A percentile compares a stretch with the other conserved stretches of the same genome.
phyloP scores from a whole-genome alignment of 1,140 invertebrate species.

The Phymastichus coffea region DNA sequence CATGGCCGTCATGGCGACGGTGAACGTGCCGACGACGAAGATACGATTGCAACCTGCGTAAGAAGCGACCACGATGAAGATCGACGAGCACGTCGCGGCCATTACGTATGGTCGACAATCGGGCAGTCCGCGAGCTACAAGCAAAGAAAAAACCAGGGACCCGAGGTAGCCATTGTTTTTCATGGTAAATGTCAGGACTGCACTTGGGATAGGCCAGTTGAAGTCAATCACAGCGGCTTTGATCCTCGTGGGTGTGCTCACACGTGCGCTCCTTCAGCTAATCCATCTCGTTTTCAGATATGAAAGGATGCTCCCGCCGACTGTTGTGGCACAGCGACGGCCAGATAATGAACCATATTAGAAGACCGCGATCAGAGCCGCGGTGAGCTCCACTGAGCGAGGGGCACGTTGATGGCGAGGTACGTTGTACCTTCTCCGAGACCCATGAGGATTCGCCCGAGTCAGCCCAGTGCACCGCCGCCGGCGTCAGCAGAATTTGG shows the following conservation, averaged over 20 bases:
- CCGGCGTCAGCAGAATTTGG: constrained; percentile 14
- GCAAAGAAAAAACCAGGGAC: constrained; percentile 67
- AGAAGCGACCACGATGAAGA: constrained; percentile 77
- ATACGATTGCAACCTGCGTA: constrained; percentile 74
- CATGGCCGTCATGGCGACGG: constrained; percentile 72
- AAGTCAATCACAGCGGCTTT: constrained; percentile 72
- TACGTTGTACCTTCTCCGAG: constrained; percentile 24
- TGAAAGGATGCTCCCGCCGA: constrained; percentile 43
- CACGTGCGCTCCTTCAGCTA: constrained; percentile 71
- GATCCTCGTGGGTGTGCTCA: constrained; percentile 61
- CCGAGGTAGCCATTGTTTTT: constrained; percentile 69
- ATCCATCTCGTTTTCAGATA: constrained; percentile 73
- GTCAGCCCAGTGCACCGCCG: constrained; percentile 15
- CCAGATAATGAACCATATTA: constrained; percentile 79
- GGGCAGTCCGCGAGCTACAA: constrained; percentile 72
- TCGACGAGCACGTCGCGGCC: constrained; percentile 70
- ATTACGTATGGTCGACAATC: constrained; percentile 69
- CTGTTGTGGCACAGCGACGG: constrained; percentile 38
- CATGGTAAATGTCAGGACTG: constrained; percentile 83
- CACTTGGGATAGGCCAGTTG: constrained; percentile 94
- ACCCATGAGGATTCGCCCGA: constrained; percentile 16
- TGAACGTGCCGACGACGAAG: constrained; percentile 66
- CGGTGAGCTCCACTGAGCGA: constrained; percentile 25
- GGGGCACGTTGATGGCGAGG: constrained; percentile 17
- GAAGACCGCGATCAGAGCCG: constrained; percentile 67